phyloP scores from a whole-genome alignment of 2,888 invertebrate species.

The Hipparchia sbordonii region DNA sequence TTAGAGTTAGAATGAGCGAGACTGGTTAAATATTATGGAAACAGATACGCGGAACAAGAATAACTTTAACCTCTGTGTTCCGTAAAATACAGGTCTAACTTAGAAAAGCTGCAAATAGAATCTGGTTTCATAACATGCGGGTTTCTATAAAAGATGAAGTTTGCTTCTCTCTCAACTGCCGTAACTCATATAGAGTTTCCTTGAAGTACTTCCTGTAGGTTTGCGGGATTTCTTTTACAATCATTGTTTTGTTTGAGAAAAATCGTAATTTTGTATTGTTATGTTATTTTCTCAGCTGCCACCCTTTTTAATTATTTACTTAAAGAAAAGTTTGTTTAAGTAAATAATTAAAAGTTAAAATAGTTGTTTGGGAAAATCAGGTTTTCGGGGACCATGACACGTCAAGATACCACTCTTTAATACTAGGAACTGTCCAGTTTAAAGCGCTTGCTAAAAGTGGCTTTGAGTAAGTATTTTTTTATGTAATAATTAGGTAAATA shows the following conservation, averaged over 20 bases:
- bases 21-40: not conserved
- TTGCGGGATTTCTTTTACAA: not conserved
- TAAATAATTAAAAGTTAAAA: too few species aligned
- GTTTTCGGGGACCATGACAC: too few species aligned
- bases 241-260: not conserved
- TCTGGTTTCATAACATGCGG: constrained; percentile 11
- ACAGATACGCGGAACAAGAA: not conserved
- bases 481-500: too few species aligned
- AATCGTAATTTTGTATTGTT: not conserved
- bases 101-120: constrained; percentile 17
- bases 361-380: too few species aligned
- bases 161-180: not conserved
- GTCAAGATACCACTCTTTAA: too few species aligned
- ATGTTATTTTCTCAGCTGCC: too few species aligned
- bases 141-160: constrained; percentile 11
- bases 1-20: not conserved
- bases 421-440: too few species aligned
- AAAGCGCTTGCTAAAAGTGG: too few species aligned
- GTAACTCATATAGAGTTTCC: constrained; percentile 5
- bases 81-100: constrained; percentile 5
- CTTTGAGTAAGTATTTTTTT: too few species aligned
- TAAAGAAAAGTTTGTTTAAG: too few species aligned
- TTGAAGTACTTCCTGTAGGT: constrained; percentile 2
- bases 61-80: not conserved
- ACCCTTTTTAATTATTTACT: too few species aligned